Evolutionary conservation across 1,140 invertebrate species (phyloP).

Genomic region (Anadara kagoshimensis): DNA sequence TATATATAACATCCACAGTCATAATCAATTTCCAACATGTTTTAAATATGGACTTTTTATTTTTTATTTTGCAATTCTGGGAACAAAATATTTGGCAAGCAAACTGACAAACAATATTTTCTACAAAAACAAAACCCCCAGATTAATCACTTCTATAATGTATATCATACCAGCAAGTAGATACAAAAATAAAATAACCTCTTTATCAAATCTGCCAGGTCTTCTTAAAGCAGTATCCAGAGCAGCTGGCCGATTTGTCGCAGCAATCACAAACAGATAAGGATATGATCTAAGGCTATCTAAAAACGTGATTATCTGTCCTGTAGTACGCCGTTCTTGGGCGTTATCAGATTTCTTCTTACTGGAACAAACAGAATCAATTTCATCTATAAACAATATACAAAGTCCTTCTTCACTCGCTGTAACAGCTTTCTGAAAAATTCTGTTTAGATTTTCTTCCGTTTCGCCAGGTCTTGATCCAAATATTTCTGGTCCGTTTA

Average conservation of each 20-base stretch:
- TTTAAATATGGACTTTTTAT: too few species aligned
- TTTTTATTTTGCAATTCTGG: too few species aligned
- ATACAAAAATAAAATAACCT: conserved; percentile 49
- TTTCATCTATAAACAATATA: conserved; percentile 70
- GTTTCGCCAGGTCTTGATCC: conserved; percentile 63
- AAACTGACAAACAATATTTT: too few species aligned
- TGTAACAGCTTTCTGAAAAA: conserved; percentile 56
- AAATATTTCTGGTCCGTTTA: conserved; percentile 66
- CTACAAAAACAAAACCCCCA: too few species aligned
- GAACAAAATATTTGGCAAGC: too few species aligned
- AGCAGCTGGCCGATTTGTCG: conserved; percentile 62
- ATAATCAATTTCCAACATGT: too few species aligned
- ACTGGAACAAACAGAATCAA: conserved; percentile 64
- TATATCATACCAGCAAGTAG: neutral
- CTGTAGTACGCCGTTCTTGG: conserved; percentile 41
- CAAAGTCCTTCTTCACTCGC: conserved; percentile 62
- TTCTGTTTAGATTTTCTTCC: conserved; percentile 54
- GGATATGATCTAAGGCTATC: conserved; percentile 45
- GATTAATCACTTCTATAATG: too few species aligned
- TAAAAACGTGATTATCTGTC: conserved; percentile 54
- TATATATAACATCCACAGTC: too few species aligned
- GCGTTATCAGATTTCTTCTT: conserved; percentile 26
- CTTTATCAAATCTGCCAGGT: conserved; percentile 67
- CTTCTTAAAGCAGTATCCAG: conserved; percentile 60
- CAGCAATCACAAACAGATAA: conserved; percentile 63